A percentile compares a stretch with the other conserved stretches of the same genome.
phyloP scores from a whole-genome alignment of 2,797 vertebrate species.

The Arrhamphus sclerolepis region DNA sequence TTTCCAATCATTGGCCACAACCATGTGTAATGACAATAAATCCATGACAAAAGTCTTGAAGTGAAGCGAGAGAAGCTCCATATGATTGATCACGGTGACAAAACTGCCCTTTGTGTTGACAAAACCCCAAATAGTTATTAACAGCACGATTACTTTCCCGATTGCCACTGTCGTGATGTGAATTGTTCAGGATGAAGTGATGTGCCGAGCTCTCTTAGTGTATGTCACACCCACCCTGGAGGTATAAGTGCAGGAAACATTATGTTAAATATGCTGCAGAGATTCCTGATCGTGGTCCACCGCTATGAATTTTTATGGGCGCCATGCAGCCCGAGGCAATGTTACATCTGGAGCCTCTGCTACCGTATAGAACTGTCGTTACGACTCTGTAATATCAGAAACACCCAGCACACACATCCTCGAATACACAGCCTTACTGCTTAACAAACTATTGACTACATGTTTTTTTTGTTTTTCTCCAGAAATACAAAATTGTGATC shows the following conservation, averaged over 20 bases:
- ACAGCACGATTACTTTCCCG: slow-evolving; percentile 35
- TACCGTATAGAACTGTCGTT: slow-evolving; percentile 60
- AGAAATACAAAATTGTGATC: slow-evolving; percentile 20
- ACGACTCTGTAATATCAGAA: slow-evolving; percentile 57
- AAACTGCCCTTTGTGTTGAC: slow-evolving; percentile 60
- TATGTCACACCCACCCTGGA: slow-evolving; percentile 11
- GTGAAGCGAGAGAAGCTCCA: slow-evolving; percentile 44
- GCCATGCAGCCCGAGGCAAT: slow-evolving; percentile 46
- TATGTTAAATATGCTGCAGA: slow-evolving; percentile 64
- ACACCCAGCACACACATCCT: slow-evolving; percentile 38
- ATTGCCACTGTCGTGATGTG: slow-evolving; percentile 29
- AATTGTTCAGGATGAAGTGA: slow-evolving; percentile 26
- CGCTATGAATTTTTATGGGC: slow-evolving; percentile 75
- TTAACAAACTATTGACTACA: slow-evolving; percentile 30
- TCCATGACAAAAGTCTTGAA: slow-evolving; percentile 62
- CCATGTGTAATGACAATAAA: slow-evolving; percentile 52
- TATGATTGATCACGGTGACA: slow-evolving; percentile 56
- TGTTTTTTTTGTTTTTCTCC: slow-evolving; percentile 9
- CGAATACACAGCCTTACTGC: slow-evolving; percentile 39
- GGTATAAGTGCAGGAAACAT: slow-evolving; percentile 47
- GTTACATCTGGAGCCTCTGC: slow-evolving; percentile 42
- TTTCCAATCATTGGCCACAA: slow-evolving; percentile 65
- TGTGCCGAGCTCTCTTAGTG: background rate
- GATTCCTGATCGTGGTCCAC: slow-evolving; percentile 57
- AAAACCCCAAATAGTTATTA: slow-evolving; percentile 52